Percentiles rank a stretch among this genome's conserved stretches.
Conservation (phyloP, 2,888 invertebrate species). For the Amiota mariae region DNA sequence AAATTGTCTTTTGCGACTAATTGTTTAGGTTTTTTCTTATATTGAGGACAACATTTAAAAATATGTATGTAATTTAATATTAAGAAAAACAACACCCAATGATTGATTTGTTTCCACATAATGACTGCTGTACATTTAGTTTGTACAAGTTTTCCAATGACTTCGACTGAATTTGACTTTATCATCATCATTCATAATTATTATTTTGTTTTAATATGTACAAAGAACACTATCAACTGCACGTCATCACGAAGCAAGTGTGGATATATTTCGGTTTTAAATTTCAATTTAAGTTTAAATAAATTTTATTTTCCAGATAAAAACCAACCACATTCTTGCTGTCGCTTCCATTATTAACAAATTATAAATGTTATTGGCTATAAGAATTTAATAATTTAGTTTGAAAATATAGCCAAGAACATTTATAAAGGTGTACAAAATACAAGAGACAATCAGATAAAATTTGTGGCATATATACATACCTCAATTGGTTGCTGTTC, state of each 20-base stretch:
- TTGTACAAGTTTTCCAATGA: too few relatives aligned
- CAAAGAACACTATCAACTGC: conserved; percentile 48
- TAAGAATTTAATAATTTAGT: not conserved
- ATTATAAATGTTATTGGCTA: conserved; percentile 28
- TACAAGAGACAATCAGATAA: not conserved
- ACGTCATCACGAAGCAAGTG: conserved; percentile 65
- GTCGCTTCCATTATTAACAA: conserved; percentile 31
- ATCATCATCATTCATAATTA: conserved; percentile 40
- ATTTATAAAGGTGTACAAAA: not conserved
- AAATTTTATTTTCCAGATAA: too few relatives aligned
- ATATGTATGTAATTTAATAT: not conserved
- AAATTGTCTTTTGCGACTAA: not conserved
- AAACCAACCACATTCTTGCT: conserved; percentile 41
- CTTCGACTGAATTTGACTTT: not conserved
- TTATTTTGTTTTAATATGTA: conserved; percentile 29
- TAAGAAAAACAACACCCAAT: too few relatives aligned
- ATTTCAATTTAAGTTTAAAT: too few relatives aligned
- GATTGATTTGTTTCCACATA: too few relatives aligned
- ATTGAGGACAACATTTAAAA: not conserved
- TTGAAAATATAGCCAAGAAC: conserved; percentile 13
- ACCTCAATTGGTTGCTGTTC: conserved; percentile 76
- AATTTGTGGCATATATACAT: conserved; percentile 56
- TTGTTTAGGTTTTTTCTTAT: not conserved
- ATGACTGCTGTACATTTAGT: too few relatives aligned
- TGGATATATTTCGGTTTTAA: conserved; percentile 37